Conservation (phyloP, 2,797 vertebrate genomes). For the Meda fulgida region DNA sequence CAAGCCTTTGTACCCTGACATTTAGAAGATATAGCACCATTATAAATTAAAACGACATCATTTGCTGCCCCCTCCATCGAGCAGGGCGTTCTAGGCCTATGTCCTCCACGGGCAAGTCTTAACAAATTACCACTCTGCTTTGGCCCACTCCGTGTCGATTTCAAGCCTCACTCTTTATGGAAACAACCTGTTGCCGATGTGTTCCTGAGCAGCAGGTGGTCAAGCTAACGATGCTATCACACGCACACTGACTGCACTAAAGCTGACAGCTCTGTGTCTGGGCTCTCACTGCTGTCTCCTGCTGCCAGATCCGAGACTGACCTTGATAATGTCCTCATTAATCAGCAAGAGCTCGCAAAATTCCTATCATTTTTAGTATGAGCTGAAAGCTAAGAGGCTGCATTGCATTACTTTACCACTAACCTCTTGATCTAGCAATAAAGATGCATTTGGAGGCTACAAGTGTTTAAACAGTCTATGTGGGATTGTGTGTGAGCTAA, state of each 20-base stretch:
- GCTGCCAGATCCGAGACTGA: slow-evolving; percentile 38
- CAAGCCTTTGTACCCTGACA: background rate
- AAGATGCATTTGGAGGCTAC: slow-evolving; percentile 1
- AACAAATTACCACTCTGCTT: slow-evolving; percentile 27
- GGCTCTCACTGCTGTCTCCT: slow-evolving; percentile 20
- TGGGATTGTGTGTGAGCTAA: background rate
- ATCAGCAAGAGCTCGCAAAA: slow-evolving; percentile 34
- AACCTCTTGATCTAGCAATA: slow-evolving; percentile 5
- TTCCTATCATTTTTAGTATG: slow-evolving; percentile 19
- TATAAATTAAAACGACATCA: background rate
- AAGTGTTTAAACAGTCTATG: slow-evolving; percentile 2
- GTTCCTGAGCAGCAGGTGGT: slow-evolving; percentile 40
- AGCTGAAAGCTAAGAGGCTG: slow-evolving; percentile 4
- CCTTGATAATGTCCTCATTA: slow-evolving; percentile 49
- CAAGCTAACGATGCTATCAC: slow-evolving; percentile 47
- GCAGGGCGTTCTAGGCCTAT: slow-evolving; percentile 6
- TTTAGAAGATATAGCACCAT: background rate
- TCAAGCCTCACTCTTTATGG: slow-evolving; percentile 28
- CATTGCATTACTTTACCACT: slow-evolving; percentile 15
- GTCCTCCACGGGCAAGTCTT: slow-evolving; percentile 12
- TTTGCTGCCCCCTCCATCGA: background rate
- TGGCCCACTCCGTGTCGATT: slow-evolving; percentile 4
- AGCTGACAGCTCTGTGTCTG: slow-evolving; percentile 45
- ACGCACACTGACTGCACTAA: slow-evolving; percentile 6
- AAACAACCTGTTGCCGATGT: slow-evolving; percentile 39